These are phyloP conservation scores for Diarsia brunnea DNA, from an alignment of 2,888 invertebrate genomes.

Conservation along the genomic window DNA sequence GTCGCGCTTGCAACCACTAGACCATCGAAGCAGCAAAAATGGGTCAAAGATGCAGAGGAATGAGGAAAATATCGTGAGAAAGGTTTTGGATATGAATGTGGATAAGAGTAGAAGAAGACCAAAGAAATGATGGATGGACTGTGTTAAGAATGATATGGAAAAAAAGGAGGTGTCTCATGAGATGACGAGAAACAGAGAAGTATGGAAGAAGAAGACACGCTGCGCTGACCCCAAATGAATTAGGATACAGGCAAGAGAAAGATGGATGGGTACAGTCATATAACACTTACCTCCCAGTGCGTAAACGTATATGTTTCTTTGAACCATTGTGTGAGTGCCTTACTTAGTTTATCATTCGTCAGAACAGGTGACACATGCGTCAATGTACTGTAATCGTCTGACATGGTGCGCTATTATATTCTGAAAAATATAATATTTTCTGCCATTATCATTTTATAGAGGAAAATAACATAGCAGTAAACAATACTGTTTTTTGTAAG, in stretches of 20 bases:
- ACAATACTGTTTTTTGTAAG: background rate
- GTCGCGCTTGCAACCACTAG: no score
- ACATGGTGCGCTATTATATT: constrained; percentile 22
- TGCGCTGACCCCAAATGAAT: no score
- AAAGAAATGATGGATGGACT: no score
- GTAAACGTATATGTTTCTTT: constrained; percentile 77
- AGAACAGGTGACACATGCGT: constrained; percentile 77
- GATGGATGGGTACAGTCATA: background rate
- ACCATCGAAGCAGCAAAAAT: background rate
- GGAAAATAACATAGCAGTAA: background rate
- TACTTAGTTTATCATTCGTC: constrained; percentile 77
- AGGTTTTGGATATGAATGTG: no score
- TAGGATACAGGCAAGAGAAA: no score
- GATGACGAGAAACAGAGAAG: no score
- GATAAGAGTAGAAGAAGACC: no score
- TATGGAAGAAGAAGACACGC: no score
- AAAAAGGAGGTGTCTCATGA: no score
- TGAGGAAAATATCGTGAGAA: no score
- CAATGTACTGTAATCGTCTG: constrained; percentile 78
- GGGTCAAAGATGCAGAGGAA: no score
- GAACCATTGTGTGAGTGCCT: constrained; percentile 83
- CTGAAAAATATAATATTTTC: constrained; percentile 21
- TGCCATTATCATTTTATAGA: background rate
- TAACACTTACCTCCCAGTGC: constrained; percentile 83
- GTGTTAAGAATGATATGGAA: no score